Base-by-base conservation (phyloP, 1,140 invertebrate genomes). In the Caenorhabditis latens region DNA sequence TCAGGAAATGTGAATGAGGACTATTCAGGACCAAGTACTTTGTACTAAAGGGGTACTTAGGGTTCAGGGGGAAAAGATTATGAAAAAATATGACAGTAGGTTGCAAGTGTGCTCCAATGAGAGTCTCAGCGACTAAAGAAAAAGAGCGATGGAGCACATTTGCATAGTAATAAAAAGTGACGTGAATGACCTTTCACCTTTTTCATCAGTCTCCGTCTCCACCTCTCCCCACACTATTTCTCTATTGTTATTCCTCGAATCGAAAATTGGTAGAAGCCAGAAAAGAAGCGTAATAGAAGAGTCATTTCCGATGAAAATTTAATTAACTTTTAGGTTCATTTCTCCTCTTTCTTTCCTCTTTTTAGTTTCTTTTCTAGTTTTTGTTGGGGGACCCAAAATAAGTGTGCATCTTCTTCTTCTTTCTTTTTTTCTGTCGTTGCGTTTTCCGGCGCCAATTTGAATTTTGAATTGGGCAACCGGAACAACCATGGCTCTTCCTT, bases 391-490 rank as follows among this genome's bases (percentile, higher is more conserved):
- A 21, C n/a, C 57, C 19, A 21, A 63, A 9, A 63, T 21, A 32
- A 1, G n/a, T 19, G n/a, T 16, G 55, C 6, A 32, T 32, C 19
- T 58, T 6, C 55, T 58, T 6, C 55, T 58, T 58, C n/a, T 58
- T 58, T 58, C 14, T 14, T 58, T 58, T 21, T 16, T n/a, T 19
- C n/a, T 24, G 61, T 63, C 61, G 61, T 63, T 63, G 61, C 61
- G 61, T 63, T 63, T 63, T 63, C 61, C 24, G 24, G 61, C 61
- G 61, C 61, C 61, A 63, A 63, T 63, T 63, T 63, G 61, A 63
- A 63, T 63, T 63, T 63, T 63, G 61, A 63, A 63, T 63, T 63
- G 61, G 61, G 61, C 21, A 63, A 63, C 61, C 61, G 61, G 61
- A 63, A 63, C 57, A 19, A 58, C 8, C 21, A 32, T 32, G 32